Evolutionary conservation across 2,797 vertebrate species (phyloP).

Genomic region (Sebastes steindachneri): DNA sequence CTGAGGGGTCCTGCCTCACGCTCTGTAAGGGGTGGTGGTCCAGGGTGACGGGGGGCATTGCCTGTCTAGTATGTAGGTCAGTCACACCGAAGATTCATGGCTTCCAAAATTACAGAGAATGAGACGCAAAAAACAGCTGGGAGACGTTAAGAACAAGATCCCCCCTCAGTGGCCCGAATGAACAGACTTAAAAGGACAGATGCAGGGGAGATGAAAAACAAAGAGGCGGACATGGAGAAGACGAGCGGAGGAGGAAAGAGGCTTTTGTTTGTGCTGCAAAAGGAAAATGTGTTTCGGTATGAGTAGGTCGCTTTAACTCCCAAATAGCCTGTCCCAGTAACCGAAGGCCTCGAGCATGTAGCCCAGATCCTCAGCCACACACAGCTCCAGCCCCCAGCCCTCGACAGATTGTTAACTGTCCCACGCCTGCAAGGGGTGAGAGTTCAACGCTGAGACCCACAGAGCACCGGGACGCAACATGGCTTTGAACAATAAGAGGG

Average conservation of each 20-base stretch:
- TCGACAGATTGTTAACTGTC: slow-evolving; percentile 60
- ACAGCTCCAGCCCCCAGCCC: slow-evolving; percentile 39
- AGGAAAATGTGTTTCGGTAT: slow-evolving; percentile 28
- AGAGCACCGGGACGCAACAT: slow-evolving; percentile 5
- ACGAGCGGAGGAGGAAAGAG: slow-evolving; percentile 21
- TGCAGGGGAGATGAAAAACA: slow-evolving; percentile 31
- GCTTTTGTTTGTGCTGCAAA: slow-evolving; percentile 7
- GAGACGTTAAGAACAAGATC: slow-evolving; percentile 50
- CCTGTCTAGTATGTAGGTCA: slow-evolving; percentile 63
- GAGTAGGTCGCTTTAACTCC: slow-evolving; percentile 31
- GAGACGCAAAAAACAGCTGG: slow-evolving; percentile 61
- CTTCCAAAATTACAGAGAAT: slow-evolving; percentile 58
- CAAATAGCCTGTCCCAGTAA: slow-evolving; percentile 54
- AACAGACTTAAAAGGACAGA: slow-evolving; percentile 31
- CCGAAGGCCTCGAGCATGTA: slow-evolving; percentile 34
- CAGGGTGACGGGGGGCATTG: slow-evolving; percentile 43
- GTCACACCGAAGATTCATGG: slow-evolving; percentile 53
- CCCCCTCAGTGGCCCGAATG: slow-evolving; percentile 37
- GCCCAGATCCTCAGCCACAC: slow-evolving; percentile 29
- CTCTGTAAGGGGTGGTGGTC: slow-evolving; percentile 24
- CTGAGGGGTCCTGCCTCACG: neutral
- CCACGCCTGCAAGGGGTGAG: slow-evolving; percentile 44
- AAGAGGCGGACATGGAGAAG: slow-evolving; percentile 20
- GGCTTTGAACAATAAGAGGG: neutral
- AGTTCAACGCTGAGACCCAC: slow-evolving; percentile 38